These are phyloP conservation scores for Zapus hudsonius DNA, from an alignment of 2,113 vertebrate genomes.

Conservation along the genomic window DNA sequence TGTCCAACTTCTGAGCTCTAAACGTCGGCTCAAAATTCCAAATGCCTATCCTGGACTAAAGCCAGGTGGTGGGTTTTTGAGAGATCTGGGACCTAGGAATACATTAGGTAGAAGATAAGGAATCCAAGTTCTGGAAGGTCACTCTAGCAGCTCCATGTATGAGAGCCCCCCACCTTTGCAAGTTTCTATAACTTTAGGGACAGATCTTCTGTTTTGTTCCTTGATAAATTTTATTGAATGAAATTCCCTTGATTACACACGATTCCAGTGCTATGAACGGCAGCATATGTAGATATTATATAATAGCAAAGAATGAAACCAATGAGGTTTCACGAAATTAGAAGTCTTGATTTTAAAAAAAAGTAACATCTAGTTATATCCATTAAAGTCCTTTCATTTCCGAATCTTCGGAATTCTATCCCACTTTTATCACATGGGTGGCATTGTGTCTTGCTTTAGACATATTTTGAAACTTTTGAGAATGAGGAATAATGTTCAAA, in stretches of 20 bases:
- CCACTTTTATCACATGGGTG: not conserved
- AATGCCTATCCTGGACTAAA: conserved; percentile 78
- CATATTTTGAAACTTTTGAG: conserved; percentile 24
- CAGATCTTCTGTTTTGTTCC: conserved; percentile 8
- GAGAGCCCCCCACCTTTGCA: not conserved
- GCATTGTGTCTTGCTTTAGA: conserved; percentile 28
- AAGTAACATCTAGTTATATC: not conserved
- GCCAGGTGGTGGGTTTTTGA: conserved; percentile 59
- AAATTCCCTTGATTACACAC: not conserved
- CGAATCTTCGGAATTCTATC: not conserved
- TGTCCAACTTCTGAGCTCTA: conserved; percentile 84
- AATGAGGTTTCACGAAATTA: not conserved
- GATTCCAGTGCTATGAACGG: not conserved
- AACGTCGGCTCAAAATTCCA: conserved; percentile 78
- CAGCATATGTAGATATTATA: not conserved
- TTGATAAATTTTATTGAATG: conserved; percentile 5
- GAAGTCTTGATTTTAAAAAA: not conserved
- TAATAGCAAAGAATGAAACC: not conserved
- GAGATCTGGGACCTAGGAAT: conserved; percentile 49
- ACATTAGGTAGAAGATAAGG: conserved; percentile 42
- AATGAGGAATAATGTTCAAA: not conserved
- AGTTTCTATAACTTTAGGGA: not conserved
- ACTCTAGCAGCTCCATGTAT: not conserved
- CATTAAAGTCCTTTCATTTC: not conserved
- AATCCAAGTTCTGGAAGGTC: conserved; percentile 18